Base-by-base conservation (phyloP, 2,888 invertebrate species). In the Desoria tigrina region DNA sequence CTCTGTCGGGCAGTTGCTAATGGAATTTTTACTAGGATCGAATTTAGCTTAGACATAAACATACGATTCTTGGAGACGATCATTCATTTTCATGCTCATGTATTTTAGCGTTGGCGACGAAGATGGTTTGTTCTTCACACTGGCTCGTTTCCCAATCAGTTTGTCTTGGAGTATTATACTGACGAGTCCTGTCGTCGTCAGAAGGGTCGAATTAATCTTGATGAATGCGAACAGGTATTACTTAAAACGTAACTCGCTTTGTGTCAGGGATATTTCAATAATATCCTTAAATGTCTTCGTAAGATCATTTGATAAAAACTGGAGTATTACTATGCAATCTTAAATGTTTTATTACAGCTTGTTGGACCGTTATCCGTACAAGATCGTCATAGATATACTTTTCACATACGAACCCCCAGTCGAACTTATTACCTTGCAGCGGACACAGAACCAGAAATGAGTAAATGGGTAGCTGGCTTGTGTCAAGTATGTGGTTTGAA, bases 151-250 rank as follows among this genome's bases (percentile, higher is more conserved):
- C 96, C 96, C 61, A 93, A 92, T 64, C 94, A 94, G 81, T 96
- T 91, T 83, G 88, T 92, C 79, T 84, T 96, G 77, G 94, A 93
- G 80, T 97, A 97, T 81, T 96, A 91, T 81, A 90, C 92, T 42
- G 94, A 95, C 81, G 86, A 88, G 78, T 88, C 88, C 79, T 88
- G 90, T 80, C 86, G 90, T 77, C 90, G 92, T 78, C 84, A 90
- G 75, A 93, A 94, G 83, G 93, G 93, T 78, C 86, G 88, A 68
- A 93, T 97, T 78, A 91, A 96, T 84, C 85, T 97, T 78, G 95
- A 95, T 84, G 90, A 94, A 80, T 96, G 96, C 81, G 94, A 95
- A 83, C 94, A 96, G 85, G 92, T 93, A 82, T 75, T 7, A n/a
- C 6, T 51, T 45, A 16, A n/a, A n/a, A n/a, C n/a, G n/a, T n/a